Evolutionary conservation across 1,140 invertebrate species (phyloP).

Genomic region (Ostrea edulis): DNA sequence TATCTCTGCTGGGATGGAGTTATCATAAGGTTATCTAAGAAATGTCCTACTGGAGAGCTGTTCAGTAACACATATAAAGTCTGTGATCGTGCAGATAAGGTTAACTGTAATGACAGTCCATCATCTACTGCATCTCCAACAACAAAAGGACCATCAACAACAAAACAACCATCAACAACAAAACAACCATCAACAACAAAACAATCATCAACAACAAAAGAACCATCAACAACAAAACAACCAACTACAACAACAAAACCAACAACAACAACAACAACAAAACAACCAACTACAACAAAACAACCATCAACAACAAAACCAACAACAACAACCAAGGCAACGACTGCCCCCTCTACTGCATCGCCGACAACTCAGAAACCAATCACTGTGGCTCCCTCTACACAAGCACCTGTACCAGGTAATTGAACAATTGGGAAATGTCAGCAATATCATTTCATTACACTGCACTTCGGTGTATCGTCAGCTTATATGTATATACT

Average conservation of each 20-base stretch:
- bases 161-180: not conserved
- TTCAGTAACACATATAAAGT: not conserved
- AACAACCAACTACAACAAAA: not conserved
- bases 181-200: not conserved
- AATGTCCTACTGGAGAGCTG: not conserved
- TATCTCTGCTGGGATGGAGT: slow-evolving; percentile 3
- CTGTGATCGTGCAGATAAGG: not conserved
- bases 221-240: not conserved
- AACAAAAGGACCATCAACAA: not conserved
- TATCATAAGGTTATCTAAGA: not conserved
- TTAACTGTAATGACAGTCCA: not conserved
- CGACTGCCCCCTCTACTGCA: not conserved
- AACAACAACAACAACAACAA: too few species aligned
- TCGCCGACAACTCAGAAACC: not conserved
- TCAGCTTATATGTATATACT: too few species aligned
- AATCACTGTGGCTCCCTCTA: too few species aligned
- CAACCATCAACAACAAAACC: not conserved
- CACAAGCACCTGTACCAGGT: not conserved
- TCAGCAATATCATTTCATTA: not conserved
- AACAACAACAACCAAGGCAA: not conserved
- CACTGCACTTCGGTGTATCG: too few species aligned
- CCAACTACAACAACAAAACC: not conserved
- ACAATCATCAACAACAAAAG: too few species aligned
- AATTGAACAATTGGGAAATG: not conserved
- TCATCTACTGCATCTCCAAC: not conserved